Conservation (phyloP, 2,797 vertebrate species). For the Melanotaenia parkinsoni region DNA sequence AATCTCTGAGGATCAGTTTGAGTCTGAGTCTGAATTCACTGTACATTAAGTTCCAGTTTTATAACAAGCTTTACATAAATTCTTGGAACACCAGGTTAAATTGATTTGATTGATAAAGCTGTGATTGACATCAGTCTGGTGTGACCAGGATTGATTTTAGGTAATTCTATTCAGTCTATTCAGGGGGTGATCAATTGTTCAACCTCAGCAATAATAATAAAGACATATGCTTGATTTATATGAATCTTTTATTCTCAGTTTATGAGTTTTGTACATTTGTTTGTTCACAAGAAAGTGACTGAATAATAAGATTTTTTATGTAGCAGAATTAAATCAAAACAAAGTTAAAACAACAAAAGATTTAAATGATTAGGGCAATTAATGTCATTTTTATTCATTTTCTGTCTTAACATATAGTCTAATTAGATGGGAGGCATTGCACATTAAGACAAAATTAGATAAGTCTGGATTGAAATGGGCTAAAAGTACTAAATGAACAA, state of each 20-base stretch:
- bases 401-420: conserved; percentile 6
- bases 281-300: conserved; percentile 33
- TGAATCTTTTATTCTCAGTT: conserved; percentile 54
- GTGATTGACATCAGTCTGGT: neutral
- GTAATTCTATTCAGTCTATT: neutral
- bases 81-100: neutral
- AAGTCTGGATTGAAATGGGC: neutral
- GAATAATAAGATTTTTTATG: conserved; percentile 19
- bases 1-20: conserved; percentile 1
- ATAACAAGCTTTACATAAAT: neutral
- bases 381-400: conserved; percentile 9
- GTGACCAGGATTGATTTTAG: conserved; percentile 3
- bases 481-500: neutral
- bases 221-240: neutral
- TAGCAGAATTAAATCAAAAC: conserved; percentile 26
- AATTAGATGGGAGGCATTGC: conserved; percentile 29
- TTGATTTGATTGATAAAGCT: conserved; percentile 10
- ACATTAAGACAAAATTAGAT: conserved; percentile 10
- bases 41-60: neutral
- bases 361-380: neutral
- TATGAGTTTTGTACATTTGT: conserved; percentile 38
- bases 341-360: conserved; percentile 11
- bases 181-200: conserved; percentile 8
- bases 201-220: conserved; percentile 10
- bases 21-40: neutral